Conservation (phyloP, 2,888 invertebrate species). For the Trissolcus brochymenae region DNA sequence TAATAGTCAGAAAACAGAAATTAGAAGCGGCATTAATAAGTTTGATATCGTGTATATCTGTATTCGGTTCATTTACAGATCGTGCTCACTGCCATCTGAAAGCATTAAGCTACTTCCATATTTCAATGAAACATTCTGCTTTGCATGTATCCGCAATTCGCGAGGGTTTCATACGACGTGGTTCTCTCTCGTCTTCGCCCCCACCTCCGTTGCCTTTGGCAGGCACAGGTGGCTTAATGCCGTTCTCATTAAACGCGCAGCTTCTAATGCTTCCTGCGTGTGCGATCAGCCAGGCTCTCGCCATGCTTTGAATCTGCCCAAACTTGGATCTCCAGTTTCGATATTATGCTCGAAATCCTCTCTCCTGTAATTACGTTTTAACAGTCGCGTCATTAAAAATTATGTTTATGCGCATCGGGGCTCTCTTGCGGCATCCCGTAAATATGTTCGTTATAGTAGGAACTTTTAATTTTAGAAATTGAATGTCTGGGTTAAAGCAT, state of each 20-base stretch:
- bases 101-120: constrained; percentile 65
- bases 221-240: constrained; percentile 58
- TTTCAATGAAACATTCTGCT: constrained; percentile 67
- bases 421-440: constrained; percentile 18
- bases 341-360: constrained; percentile 51
- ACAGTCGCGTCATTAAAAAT: constrained; percentile 49
- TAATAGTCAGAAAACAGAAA: constrained; percentile 21
- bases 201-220: constrained; percentile 28
- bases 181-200: constrained; percentile 35
- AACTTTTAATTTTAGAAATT: constrained; percentile 33
- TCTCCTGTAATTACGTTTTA: constrained; percentile 52
- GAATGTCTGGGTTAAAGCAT: constrained; percentile 9
- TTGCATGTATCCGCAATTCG: constrained; percentile 64
- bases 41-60: constrained; percentile 35
- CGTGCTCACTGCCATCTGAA: constrained; percentile 54
- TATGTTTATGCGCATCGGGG: constrained; percentile 39
- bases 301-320: constrained; percentile 49
- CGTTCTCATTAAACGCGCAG: constrained; percentile 57
- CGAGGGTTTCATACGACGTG: constrained; percentile 51
- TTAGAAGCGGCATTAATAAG: constrained; percentile 45
- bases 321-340: constrained; percentile 51
- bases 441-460: constrained; percentile 18
- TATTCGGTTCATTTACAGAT: constrained; percentile 57
- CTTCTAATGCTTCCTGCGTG: constrained; percentile 58
- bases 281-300: constrained; percentile 50